A percentile compares a stretch with the other conserved stretches of the same genome.
phyloP scores from a whole-genome alignment of 2,888 invertebrate genomes.

The Drosophila ustulata region DNA sequence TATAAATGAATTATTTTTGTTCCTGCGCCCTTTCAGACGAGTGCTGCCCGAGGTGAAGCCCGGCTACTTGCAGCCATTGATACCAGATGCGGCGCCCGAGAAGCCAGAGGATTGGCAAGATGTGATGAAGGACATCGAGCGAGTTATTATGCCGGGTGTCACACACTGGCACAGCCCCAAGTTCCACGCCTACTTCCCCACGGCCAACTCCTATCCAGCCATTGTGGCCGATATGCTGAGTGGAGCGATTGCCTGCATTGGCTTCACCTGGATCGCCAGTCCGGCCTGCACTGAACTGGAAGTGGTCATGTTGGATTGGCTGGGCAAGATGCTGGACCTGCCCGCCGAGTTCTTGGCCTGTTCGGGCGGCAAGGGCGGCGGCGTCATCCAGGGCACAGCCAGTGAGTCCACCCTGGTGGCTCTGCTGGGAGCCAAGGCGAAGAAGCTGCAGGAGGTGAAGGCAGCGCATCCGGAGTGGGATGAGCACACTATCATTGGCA shows the following conservation, averaged over 20 bases:
- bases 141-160: conserved; percentile 98
- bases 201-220: conserved; percentile 96
- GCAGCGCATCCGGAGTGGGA: conserved; percentile 91
- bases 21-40: conserved; percentile 86
- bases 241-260: conserved; percentile 97
- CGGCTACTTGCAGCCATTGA: conserved; percentile 94
- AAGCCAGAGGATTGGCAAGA: conserved; percentile 95
- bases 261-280: conserved; percentile 98
- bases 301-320: conserved; percentile 97
- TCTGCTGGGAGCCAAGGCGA: conserved; percentile 94
- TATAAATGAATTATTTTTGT: conserved; percentile 47
- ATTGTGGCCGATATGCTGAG: conserved; percentile 98
- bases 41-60: conserved; percentile 97
- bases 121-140: conserved; percentile 96
- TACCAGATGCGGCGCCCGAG: conserved; percentile 94
- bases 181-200: conserved; percentile 98
- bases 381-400: conserved; percentile 96
- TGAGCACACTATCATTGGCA: conserved; percentile 90
- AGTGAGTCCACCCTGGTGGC: conserved; percentile 97
- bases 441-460: conserved; percentile 89
- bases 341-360: conserved; percentile 94
- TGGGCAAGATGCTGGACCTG: conserved; percentile 95
- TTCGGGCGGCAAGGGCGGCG: conserved; percentile 94
- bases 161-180: conserved; percentile 98
- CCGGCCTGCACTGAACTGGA: conserved; percentile 98